Conservation (phyloP, 2,888 invertebrate genomes). For the Rhingia campestris region DNA sequence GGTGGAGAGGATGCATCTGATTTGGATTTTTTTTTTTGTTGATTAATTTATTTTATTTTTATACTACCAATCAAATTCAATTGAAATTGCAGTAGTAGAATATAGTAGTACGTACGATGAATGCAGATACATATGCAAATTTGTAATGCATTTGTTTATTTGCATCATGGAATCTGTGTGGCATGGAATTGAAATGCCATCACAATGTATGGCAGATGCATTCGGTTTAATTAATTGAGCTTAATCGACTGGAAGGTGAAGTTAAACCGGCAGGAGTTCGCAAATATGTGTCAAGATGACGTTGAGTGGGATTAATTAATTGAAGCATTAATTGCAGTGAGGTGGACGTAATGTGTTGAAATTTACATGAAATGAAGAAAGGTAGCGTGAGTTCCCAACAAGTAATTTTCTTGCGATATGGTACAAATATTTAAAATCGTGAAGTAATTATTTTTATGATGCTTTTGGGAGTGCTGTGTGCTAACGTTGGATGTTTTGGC, state of each 20-base stretch:
- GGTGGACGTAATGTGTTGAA: slow-evolving; percentile 12
- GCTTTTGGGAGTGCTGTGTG: too few species aligned
- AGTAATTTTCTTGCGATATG: too few species aligned
- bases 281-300: slow-evolving; percentile 54
- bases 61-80: not conserved
- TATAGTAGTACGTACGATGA: not conserved
- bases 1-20: slow-evolving; percentile 40
- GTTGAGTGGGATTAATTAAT: slow-evolving; percentile 43
- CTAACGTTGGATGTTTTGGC: too few species aligned
- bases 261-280: slow-evolving; percentile 41
- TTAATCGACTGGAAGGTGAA: slow-evolving; percentile 66
- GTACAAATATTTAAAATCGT: too few species aligned
- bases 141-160: slow-evolving; percentile 3
- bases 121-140: not conserved
- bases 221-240: slow-evolving; percentile 57
- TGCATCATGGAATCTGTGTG: slow-evolving; percentile 2
- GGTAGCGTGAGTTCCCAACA: not conserved
- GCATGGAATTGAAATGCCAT: slow-evolving; percentile 45
- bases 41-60: not conserved
- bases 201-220: slow-evolving; percentile 54
- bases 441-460: too few species aligned
- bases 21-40: not conserved
- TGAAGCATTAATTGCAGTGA: slow-evolving; percentile 30
- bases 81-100: not conserved
- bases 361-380: not conserved